phyloP scores from a whole-genome alignment of 2,888 invertebrate genomes.

The Stenodera caucasica region DNA sequence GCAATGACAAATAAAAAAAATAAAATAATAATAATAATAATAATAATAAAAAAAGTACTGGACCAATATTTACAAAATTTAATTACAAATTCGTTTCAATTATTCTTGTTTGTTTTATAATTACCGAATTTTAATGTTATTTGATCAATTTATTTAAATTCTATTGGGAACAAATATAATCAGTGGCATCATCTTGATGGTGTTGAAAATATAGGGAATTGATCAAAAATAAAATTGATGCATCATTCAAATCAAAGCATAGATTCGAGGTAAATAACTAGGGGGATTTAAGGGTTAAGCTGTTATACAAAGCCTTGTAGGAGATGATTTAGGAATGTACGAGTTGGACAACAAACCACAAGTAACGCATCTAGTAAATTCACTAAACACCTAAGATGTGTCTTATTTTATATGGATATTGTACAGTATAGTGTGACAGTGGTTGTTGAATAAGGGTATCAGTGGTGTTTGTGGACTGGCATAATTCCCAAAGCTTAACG shows the following conservation, averaged over 20 bases:
- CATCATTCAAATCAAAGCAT: too few relatives aligned
- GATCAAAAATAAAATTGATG: too few relatives aligned
- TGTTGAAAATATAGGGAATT: too few relatives aligned
- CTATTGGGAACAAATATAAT: neutral
- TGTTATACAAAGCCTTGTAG: slow-evolving; percentile 18
- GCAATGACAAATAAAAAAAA: too few relatives aligned
- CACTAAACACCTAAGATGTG: slow-evolving; percentile 26
- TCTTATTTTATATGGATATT: neutral
- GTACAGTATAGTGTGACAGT: neutral
- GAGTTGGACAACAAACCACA: slow-evolving; percentile 31
- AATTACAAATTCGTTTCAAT: neutral
- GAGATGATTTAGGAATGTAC: slow-evolving; percentile 38
- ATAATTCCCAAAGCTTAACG: slow-evolving; percentile 40
- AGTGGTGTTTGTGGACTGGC: slow-evolving; percentile 33
- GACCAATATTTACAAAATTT: neutral
- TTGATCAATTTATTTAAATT: neutral
- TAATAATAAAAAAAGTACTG: neutral
- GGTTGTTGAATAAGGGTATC: neutral
- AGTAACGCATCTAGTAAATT: slow-evolving; percentile 26
- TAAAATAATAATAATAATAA: too few relatives aligned
- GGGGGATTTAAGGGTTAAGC: slow-evolving; percentile 2
- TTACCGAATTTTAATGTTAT: neutral
- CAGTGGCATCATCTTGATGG: neutral
- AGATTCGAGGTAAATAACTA: neutral
- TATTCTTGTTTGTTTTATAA: neutral